These are phyloP conservation scores for Campoplex capitator DNA, from an alignment of 2,888 invertebrate genomes.

Conservation along the genomic window DNA sequence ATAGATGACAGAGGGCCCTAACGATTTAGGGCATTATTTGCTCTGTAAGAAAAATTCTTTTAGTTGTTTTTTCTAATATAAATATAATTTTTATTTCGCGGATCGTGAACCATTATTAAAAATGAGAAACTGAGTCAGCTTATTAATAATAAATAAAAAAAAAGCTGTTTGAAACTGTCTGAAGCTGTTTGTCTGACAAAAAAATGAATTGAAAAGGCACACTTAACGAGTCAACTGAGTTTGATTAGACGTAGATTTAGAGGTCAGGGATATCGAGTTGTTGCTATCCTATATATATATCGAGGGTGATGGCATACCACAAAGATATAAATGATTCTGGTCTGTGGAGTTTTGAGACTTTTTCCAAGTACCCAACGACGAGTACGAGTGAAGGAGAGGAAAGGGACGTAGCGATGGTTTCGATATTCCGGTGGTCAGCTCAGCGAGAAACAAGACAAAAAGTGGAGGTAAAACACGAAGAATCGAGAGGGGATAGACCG, in stretches of 20 bases:
- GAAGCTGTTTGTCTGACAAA: too few species aligned
- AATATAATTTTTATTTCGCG: too few species aligned
- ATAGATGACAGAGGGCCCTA: too few species aligned
- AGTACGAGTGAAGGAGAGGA: neutral
- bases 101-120: too few species aligned
- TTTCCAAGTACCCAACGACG: conserved; percentile 28
- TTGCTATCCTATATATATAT: neutral
- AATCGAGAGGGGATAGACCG: conserved; percentile 60
- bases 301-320: neutral
- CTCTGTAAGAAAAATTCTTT: too few species aligned
- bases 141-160: too few species aligned
- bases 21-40: too few species aligned
- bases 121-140: too few species aligned
- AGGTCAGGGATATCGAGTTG: conserved; percentile 8
- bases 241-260: neutral
- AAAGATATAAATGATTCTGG: neutral
- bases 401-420: neutral
- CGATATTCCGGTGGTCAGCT: conserved; percentile 21
- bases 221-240: neutral
- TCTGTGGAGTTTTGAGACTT: conserved; percentile 51
- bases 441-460: conserved; percentile 36
- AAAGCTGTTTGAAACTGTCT: too few species aligned
- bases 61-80: too few species aligned
- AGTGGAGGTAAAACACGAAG: conserved; percentile 42
- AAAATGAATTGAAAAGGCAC: neutral